phyloP scores from a whole-genome alignment of 1,140 invertebrate species.

The Diploscapter pachys region DNA sequence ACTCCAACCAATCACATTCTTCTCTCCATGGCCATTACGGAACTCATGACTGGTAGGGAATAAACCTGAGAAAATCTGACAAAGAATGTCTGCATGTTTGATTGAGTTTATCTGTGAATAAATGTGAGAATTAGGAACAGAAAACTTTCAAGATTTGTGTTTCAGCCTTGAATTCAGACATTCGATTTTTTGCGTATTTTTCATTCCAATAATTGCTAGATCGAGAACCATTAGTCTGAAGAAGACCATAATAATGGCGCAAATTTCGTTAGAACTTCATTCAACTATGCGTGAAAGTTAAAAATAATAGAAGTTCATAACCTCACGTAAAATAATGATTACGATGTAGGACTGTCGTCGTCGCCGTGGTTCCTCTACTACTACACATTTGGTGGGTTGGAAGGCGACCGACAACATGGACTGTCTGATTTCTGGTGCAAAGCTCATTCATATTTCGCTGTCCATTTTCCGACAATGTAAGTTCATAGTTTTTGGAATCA shows the following conservation, averaged over 20 bases:
- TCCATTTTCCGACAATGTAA: constrained; percentile 23
- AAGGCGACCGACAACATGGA: constrained; percentile 25
- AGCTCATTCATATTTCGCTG: constrained; percentile 36
- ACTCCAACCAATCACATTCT: constrained; percentile 71
- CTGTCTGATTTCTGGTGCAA: constrained; percentile 39
- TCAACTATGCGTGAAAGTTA: not conserved
- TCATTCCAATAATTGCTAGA: too few species aligned
- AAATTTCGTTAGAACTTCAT: not conserved
- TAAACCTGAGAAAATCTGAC: not conserved
- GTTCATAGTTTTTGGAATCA: not conserved
- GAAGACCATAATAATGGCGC: not conserved
- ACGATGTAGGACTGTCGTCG: constrained; percentile 32
- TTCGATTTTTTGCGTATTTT: too few species aligned
- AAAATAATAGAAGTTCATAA: not conserved
- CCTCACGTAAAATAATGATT: not conserved
- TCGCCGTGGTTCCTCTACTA: constrained; percentile 47
- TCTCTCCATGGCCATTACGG: constrained; percentile 80
- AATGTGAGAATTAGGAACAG: not conserved
- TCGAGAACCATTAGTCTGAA: not conserved
- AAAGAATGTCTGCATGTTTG: not conserved
- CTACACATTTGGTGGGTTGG: constrained; percentile 43
- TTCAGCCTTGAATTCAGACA: not conserved
- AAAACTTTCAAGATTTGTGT: not conserved
- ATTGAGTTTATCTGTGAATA: not conserved
- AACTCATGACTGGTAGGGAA: constrained; percentile 75